Percentiles rank a stretch among this genome's conserved stretches.
Conservation (phyloP, 2,113 vertebrate genomes). For the Entomyzon cyanotis region DNA sequence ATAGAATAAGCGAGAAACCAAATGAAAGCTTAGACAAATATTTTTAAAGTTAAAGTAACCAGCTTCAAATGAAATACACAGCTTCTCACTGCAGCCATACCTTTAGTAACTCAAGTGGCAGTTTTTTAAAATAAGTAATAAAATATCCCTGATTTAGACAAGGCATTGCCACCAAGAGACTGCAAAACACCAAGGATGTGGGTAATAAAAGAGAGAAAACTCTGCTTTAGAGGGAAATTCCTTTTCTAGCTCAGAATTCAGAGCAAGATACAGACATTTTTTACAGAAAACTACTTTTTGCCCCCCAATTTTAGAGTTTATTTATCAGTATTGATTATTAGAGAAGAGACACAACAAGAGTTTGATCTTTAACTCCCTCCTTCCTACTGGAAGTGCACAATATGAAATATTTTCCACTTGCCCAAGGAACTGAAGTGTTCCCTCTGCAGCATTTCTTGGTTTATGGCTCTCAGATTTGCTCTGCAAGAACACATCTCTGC, state of each 20-base stretch:
- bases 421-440: not conserved
- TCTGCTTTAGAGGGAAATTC: not conserved
- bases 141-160: not conserved
- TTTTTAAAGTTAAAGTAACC: conserved; percentile 30
- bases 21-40: conserved; percentile 30
- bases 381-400: not conserved
- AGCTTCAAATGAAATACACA: not conserved
- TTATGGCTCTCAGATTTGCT: not conserved
- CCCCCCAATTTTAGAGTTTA: not conserved
- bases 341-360: not conserved
- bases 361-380: not conserved
- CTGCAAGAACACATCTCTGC: not conserved
- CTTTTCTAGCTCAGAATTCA: not conserved
- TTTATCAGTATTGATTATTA: not conserved
- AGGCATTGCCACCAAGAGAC: not conserved
- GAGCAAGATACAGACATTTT: rapidly evolving
- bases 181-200: not conserved
- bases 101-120: not conserved
- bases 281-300: not conserved
- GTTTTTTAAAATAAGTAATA: not conserved
- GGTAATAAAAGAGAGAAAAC: not conserved
- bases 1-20: not conserved
- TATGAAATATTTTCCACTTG: not conserved
- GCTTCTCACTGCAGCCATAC: not conserved
- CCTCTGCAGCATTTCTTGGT: not conserved